Conservation (phyloP, 2,888 invertebrate genomes). For the Pseudanteris insignis region DNA sequence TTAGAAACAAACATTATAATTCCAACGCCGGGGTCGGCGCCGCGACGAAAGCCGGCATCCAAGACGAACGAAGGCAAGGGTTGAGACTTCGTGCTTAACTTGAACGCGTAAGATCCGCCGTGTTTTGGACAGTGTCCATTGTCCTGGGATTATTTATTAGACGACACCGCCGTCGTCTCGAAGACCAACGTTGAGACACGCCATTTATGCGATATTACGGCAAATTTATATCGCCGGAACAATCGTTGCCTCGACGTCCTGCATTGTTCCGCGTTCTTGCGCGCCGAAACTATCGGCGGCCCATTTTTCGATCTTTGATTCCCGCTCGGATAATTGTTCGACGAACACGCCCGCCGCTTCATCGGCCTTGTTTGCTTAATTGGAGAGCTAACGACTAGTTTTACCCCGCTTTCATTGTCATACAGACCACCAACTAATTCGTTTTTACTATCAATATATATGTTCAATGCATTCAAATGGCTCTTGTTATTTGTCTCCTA, state of each 20-base stretch:
- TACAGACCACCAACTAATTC: background rate
- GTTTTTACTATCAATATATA: background rate
- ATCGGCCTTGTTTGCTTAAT: slow-evolving; percentile 20
- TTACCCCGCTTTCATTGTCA: slow-evolving; percentile 14
- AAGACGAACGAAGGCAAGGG: slow-evolving; percentile 52
- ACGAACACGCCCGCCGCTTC: background rate
- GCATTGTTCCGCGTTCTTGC: slow-evolving; percentile 33
- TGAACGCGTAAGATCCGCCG: slow-evolving; percentile 65
- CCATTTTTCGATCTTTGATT: slow-evolving; percentile 27
- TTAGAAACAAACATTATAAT: slow-evolving; percentile 67
- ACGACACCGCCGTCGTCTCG: slow-evolving; percentile 51
- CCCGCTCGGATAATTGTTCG: slow-evolving; percentile 2
- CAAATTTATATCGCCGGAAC: slow-evolving; percentile 50
- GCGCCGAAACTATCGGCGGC: slow-evolving; percentile 21
- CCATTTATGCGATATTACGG: slow-evolving; percentile 50
- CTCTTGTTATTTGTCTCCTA: background rate
- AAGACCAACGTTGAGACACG: slow-evolving; percentile 60
- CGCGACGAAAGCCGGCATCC: slow-evolving; percentile 29
- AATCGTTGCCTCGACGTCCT: slow-evolving; percentile 38
- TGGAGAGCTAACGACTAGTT: slow-evolving; percentile 19
- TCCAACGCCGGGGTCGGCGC: slow-evolving; percentile 46
- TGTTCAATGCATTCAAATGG: background rate
- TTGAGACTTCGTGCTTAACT: slow-evolving; percentile 59
- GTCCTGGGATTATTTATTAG: slow-evolving; percentile 65
- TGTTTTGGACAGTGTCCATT: slow-evolving; percentile 67